phyloP scores from a whole-genome alignment of 2,888 invertebrate genomes.

The Acleris literana region DNA sequence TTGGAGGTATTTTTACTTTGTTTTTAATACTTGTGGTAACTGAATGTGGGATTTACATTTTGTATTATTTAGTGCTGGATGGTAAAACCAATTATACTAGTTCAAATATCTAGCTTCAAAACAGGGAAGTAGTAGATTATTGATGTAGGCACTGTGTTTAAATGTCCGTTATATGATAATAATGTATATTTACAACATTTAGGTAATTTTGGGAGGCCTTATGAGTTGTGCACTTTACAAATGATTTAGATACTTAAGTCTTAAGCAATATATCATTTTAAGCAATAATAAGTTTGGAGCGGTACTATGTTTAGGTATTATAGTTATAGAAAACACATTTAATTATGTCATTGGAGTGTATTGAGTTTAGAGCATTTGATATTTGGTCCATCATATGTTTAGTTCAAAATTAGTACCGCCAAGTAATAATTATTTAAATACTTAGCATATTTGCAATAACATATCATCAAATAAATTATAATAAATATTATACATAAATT shows the following conservation, averaged over 20 bases:
- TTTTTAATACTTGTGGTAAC: neutral
- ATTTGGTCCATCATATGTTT: too few species aligned
- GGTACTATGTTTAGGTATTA: slow-evolving; percentile 12
- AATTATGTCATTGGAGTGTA: too few species aligned
- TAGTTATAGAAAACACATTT: too few species aligned
- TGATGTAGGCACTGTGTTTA: too few species aligned
- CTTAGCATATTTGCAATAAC: slow-evolving; percentile 13
- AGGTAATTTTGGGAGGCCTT: slow-evolving; percentile 3
- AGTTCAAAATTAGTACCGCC: too few species aligned
- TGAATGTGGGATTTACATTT: neutral
- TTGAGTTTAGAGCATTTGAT: too few species aligned
- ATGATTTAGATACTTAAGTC: slow-evolving; percentile 13
- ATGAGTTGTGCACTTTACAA: slow-evolving; percentile 1
- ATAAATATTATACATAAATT: slow-evolving; percentile 36
- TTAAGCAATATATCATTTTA: slow-evolving; percentile 25
- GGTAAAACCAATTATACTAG: neutral
- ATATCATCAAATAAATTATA: slow-evolving; percentile 35
- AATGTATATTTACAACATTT: neutral
- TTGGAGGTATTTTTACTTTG: slow-evolving; percentile 8
- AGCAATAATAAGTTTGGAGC: slow-evolving; percentile 14
- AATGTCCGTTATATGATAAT: too few species aligned
- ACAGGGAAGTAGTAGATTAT: too few species aligned
- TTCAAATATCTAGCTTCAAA: too few species aligned
- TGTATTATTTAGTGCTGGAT: neutral
- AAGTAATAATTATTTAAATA: slow-evolving; percentile 3